Evolutionary conservation across 2,888 invertebrate species (phyloP).

Genomic region (Leistus spinibarbis): DNA sequence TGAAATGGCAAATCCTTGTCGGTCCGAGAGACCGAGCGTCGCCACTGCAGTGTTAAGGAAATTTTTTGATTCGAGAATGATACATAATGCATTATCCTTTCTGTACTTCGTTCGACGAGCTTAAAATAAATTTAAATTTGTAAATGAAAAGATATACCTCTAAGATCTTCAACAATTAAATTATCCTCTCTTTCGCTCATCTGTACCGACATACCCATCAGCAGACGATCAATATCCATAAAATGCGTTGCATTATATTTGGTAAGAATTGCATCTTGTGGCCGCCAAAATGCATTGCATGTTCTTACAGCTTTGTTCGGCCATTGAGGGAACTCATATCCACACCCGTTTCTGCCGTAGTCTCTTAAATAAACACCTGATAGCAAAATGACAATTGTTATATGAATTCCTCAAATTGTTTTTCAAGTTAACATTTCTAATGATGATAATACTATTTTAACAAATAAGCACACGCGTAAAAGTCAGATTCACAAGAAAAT

Average conservation of each 20-base stretch:
- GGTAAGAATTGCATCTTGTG: slow-evolving; percentile 54
- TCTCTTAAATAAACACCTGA: slow-evolving; percentile 58
- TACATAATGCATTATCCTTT: not conserved
- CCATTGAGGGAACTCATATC: slow-evolving; percentile 45
- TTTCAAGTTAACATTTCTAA: too few species aligned
- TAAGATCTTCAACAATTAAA: slow-evolving; percentile 63
- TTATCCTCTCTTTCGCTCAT: slow-evolving; percentile 63
- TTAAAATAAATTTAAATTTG: not conserved
- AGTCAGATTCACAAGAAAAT: too few species aligned
- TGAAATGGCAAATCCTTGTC: too few species aligned
- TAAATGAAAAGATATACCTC: slow-evolving; percentile 53
- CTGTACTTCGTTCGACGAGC: not conserved
- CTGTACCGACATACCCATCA: slow-evolving; percentile 64
- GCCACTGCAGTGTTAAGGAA: too few species aligned
- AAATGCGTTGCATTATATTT: slow-evolving; percentile 46
- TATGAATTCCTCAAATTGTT: too few species aligned
- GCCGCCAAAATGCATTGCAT: slow-evolving; percentile 63
- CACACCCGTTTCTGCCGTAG: slow-evolving; percentile 55
- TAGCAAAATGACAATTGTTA: too few species aligned
- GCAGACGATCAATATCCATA: slow-evolving; percentile 59
- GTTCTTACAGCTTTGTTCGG: slow-evolving; percentile 55
- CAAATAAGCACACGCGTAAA: too few species aligned
- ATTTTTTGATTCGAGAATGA: too few species aligned
- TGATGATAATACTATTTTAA: too few species aligned
- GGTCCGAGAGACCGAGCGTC: too few species aligned